Evolutionary conservation across 2,113 vertebrate species (phyloP).

Genomic region (Podarcis muralis): DNA sequence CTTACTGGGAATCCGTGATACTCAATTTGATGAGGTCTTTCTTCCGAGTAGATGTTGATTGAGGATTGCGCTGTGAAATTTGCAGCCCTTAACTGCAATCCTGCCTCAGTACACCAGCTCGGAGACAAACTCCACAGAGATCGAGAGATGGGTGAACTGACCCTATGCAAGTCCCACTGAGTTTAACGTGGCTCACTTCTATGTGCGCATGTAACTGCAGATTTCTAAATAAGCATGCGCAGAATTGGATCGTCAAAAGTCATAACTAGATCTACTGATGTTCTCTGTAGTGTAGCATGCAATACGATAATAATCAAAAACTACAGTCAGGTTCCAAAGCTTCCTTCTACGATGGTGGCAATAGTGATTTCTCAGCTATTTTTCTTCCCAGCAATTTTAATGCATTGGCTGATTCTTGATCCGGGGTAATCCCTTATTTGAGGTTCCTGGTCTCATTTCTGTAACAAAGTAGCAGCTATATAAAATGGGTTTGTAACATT

Average conservation of each 20-base stretch:
- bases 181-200: neutral
- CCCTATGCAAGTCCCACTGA: neutral
- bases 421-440: slow-evolving; percentile 34
- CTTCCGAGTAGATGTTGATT: neutral
- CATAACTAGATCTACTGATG: neutral
- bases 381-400: slow-evolving; percentile 32
- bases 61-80: neutral
- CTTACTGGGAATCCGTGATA: neutral
- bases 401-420: slow-evolving; percentile 20
- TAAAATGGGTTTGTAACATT: neutral
- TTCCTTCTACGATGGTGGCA: neutral
- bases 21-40: neutral
- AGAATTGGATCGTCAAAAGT: neutral
- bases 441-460: slow-evolving; percentile 7
- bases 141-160: neutral
- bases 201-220: neutral
- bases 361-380: neutral
- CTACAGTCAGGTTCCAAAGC: neutral
- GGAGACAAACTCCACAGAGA: neutral
- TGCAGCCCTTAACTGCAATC: neutral
- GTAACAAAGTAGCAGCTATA: neutral
- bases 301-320: neutral
- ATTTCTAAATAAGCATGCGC: neutral
- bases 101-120: neutral
- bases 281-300: neutral